These are phyloP conservation scores for Platalea minor DNA, from an alignment of 2,797 vertebrate species.

Conservation along the genomic window DNA sequence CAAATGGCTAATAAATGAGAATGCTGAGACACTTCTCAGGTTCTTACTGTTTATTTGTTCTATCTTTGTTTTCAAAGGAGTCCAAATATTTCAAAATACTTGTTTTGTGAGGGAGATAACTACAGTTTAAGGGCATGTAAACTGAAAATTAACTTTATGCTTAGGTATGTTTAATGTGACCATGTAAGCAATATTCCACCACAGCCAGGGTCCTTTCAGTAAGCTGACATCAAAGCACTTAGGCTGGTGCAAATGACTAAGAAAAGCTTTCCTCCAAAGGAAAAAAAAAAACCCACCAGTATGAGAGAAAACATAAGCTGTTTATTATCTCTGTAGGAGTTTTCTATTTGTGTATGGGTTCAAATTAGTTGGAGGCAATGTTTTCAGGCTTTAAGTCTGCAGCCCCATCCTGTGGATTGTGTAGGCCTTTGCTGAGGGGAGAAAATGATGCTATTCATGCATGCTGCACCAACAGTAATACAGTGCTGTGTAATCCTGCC, in stretches of 20 bases:
- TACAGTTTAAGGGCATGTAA: not conserved
- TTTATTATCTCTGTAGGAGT: not conserved
- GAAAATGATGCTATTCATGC: fast-evolving
- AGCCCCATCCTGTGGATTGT: not conserved
- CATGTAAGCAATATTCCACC: not conserved
- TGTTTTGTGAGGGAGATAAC: not conserved
- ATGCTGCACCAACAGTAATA: no score
- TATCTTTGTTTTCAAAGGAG: not conserved
- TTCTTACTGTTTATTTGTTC: not conserved
- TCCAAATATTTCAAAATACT: not conserved
- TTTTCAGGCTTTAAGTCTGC: not conserved
- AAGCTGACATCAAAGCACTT: not conserved
- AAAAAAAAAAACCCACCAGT: not conserved
- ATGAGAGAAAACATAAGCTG: not conserved
- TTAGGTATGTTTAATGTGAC: not conserved
- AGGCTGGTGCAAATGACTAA: not conserved
- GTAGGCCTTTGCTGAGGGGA: not conserved
- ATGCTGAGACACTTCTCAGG: not conserved
- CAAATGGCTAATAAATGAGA: not conserved
- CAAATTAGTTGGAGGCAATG: not conserved
- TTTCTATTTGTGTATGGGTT: not conserved
- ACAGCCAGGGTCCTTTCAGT: not conserved
- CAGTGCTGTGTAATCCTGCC: not conserved
- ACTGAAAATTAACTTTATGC: not conserved
- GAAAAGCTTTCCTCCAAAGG: not conserved